Evolutionary conservation across 35 echinoderm and acorn worm genomes (phyloP), one percentile per base, ranked within the genome.

Genomic region (Lytechinus pictus): DNA sequence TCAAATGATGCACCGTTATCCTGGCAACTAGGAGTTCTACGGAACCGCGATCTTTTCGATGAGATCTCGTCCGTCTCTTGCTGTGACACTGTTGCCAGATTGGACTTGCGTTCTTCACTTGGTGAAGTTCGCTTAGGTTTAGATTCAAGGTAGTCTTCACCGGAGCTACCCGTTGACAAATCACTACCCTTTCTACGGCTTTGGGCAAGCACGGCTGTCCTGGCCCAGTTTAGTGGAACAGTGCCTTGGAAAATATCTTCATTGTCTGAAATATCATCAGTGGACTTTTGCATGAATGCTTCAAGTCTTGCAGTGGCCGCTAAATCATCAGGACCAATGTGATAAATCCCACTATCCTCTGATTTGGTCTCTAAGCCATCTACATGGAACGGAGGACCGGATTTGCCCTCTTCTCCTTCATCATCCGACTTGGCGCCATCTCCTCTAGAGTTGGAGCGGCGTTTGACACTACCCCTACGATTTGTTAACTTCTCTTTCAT

Each of bases 401-500:
- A 94, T 9, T 86, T 91, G 14, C 95, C 95, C 89, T 96, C 92
- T 6, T 97, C 96, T 12, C 90, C 95, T 12, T 97, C 95, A 54
- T 96, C 96, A 96, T 98, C 97, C 5, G 91, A 95, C 86, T 97
- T 98, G 57, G 55, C 93, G 13, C 96, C 97, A 53, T 91, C 95
- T 94, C 94, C 94, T 86, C 90, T 87, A 57, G 86, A 61, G 87
- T 93, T 54, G 27, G 92, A 93, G 89, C 94, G 96, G 33, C 89
- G 86, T 53, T 98, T 98, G 51, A 98, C 97, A 11, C 97, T 98
- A 27, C 97, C 96, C 21, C 97, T 88, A 14, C 97, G 61, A 54
- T 94, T 98, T 8, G 97, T 98, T 90, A 98, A 86, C 94, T 98
- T 98, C 86, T 98, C 97, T 94, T 97, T 98, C 97, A 98, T 98